Percentiles rank a stretch among this genome's conserved stretches.
These are phyloP conservation scores for Semnopithecus entellus DNA, from an alignment of 2,113 vertebrate species.

Conservation along the genomic window DNA sequence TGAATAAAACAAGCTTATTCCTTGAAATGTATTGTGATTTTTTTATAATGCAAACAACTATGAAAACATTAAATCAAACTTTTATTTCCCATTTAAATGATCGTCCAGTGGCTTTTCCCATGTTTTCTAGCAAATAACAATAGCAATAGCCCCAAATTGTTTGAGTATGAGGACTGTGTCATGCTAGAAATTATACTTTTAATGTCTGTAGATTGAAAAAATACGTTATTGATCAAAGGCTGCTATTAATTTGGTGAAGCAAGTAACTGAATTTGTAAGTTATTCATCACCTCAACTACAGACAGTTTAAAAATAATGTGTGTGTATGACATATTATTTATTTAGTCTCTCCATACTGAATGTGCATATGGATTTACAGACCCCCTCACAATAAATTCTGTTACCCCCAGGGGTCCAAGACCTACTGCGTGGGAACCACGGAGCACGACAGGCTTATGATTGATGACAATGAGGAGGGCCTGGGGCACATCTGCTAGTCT, in stretches of 20 bases:
- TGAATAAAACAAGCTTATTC: neutral
- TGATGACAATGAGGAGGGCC: conserved; percentile 52
- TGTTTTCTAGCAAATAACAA: neutral
- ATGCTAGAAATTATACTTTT: neutral
- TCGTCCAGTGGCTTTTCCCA: neutral
- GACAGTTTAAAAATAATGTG: conserved; percentile 42
- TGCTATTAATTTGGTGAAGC: neutral
- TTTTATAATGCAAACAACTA: neutral
- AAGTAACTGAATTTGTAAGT: conserved; percentile 34
- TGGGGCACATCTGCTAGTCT: conserved; percentile 64
- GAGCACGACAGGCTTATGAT: conserved; percentile 60
- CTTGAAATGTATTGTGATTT: neutral
- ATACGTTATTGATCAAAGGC: neutral
- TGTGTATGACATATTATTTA: conserved; percentile 63
- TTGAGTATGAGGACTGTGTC: neutral
- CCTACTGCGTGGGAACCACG: conserved; percentile 19
- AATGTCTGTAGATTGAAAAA: neutral
- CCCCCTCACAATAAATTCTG: conserved; percentile 61
- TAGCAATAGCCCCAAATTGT: neutral
- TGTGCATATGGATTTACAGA: conserved; percentile 60
- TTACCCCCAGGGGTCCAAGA: conserved; percentile 56
- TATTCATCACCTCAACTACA: conserved; percentile 53
- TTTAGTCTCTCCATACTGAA: conserved; percentile 66
- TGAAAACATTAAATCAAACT: neutral
- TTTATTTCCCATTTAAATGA: neutral